Conservation (phyloP, 2,113 vertebrate species). For the Heterotis niloticus region DNA sequence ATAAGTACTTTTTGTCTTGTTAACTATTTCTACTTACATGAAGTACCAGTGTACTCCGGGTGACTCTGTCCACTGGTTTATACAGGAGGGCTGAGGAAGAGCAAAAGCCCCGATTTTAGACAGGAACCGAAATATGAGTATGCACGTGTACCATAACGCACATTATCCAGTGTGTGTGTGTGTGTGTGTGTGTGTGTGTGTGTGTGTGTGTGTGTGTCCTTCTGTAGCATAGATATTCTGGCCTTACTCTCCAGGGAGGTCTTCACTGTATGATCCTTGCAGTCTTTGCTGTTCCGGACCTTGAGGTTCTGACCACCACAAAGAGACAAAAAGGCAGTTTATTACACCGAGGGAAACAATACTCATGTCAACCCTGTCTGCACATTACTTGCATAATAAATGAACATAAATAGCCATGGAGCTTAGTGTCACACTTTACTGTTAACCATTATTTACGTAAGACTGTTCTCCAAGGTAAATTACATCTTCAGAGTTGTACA, state of each 20-base stretch:
- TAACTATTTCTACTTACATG: conserved; percentile 64
- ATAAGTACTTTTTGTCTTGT: not conserved
- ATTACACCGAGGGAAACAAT: not conserved
- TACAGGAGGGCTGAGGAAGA: conserved; percentile 67
- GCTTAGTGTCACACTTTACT: not conserved
- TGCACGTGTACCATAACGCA: not conserved
- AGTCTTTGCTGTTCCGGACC: conserved; percentile 86
- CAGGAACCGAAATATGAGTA: not conserved
- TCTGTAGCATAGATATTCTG: no score
- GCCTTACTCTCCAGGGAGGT: conserved; percentile 90
- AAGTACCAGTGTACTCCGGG: conserved; percentile 75
- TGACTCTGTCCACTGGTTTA: conserved; percentile 79
- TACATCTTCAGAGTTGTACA: no score
- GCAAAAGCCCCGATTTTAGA: not conserved
- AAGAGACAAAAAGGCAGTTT: conserved; percentile 36
- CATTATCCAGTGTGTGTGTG: no score
- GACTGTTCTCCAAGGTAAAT: no score
- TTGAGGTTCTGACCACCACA: conserved; percentile 81
- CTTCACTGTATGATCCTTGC: conserved; percentile 84
- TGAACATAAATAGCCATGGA: not conserved
- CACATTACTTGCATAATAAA: no score
- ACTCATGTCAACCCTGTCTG: not conserved
- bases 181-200: no score
- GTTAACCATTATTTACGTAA: not conserved
- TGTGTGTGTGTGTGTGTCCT: no score